Base-by-base conservation (phyloP, 2,888 invertebrate species). In the Agrochola lota region DNA sequence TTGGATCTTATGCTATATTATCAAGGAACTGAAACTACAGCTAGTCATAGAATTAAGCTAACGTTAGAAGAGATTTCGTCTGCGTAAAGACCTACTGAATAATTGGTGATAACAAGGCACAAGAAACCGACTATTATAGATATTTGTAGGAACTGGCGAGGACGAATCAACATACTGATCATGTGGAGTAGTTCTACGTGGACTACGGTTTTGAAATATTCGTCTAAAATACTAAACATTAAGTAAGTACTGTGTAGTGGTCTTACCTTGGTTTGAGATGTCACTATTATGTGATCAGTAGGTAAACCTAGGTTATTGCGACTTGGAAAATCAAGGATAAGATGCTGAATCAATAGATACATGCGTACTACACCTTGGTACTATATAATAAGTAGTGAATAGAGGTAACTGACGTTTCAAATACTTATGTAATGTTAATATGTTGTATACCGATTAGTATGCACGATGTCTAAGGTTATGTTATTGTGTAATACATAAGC, bases 301-400 rank as follows among this genome's bases (percentile, higher is more conserved):
- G 20, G 64, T 76, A 82, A 82, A 70, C 52, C n/a, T 57, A 76
- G 63, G 20, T 1, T 64, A 46, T 57, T 60, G n/a, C 9, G 40
- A 69, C 30, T 46, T 59, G 43, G 81, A 68, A 60, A 81, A 71
- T 68, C 71, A 83, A 78, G 78, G 78, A 78, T 60, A 81, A 78
- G 71, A 78, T 83, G 46, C 20, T 55, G 30, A 68, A 52, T 78
- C 43, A 72, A 81, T 59, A 83, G 26, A 23, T 26, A 43, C 52
- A 60, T n/a, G 55, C n/a, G 11, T 55, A 17, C 30, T 17, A 17
- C 17, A 62, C 46, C n/a, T 78, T n/a, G 55, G 23, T 63, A 26
- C 15, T 46, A 35, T 6, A n/a, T 17, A 49, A 20, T 30, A 40
- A 26, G 52, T 63, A 52, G 17, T 40, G 26, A 30, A 63, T n/a